Evolutionary conservation across 2,888 invertebrate genomes (phyloP), one percentile per base, ranked within the genome.

Genomic region (Nycteola revayana): DNA sequence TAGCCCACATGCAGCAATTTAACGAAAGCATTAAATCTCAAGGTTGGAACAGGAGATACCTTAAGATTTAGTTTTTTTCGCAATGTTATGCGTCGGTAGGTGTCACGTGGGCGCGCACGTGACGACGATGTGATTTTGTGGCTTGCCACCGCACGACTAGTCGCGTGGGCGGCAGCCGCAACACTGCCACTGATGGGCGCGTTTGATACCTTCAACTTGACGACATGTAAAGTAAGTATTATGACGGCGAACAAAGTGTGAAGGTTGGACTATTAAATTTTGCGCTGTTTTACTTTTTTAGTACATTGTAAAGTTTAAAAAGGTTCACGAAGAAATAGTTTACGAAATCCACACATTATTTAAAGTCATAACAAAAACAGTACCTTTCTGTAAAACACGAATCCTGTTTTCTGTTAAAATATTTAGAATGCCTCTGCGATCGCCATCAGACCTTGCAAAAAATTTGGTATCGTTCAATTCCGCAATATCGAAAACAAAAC

Each of bases 71-170:
- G 65, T 75, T 85, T 83, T 79, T 88, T 87, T 88, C 81, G 86
- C 86, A 86, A 86, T 71, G 75, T 75, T 79, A 66, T 81, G 75
- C 60, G 70, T 62, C 56, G 69, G 86, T 84, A 75, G 87, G 85
- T 76, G 84, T 77, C 64, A 68, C 61, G 87, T 86, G 86, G 86
- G 86, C 80, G 84, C 74, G 78, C 83, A 84, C 85, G 85, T 85
- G 86, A 83, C 69, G 64, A 57, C 59, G 59, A 55, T 60, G 73
- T 74, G 78, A 60, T 63, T 59, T 49, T 72, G 70, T 64, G 55
- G 60, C 49, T 60, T 66, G 69, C 68, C 61, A 66, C 69, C 65
- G 69, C 74, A 75, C 84, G 70, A 75, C 76, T 69, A 62, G 55
- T 51, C 57, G 76, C 77, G 86, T 85, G 77, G 86, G 86, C 75